Base-by-base conservation (phyloP, 2,888 invertebrate genomes). In the Drosophila prolongata region DNA sequence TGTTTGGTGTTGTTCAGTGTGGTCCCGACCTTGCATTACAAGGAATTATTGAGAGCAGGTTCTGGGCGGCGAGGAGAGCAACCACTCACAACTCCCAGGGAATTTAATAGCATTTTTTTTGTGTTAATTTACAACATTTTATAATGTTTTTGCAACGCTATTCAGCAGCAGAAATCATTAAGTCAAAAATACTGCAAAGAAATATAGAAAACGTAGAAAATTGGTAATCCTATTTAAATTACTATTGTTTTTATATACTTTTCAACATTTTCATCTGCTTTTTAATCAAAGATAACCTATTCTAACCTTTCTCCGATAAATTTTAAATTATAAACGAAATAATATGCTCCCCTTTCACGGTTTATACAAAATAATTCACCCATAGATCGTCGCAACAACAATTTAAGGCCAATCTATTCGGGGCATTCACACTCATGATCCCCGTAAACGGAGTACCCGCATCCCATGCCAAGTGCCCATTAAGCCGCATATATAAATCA, bases 401-500 rank as follows among this genome's bases (percentile, higher is more conserved):
- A 47, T 57, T 67, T 67, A 56, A 67, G 58, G 49, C 58, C 49
- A 30, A 30, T 68, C 24, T 37, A 37, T 8, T 14, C 46, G 16
- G 30, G 19, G 16, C 57, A 68, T 61, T 68, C 68, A 68, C 73
- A 72, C 73, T 58, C 50, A 24, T 43, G 24, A 44, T 52, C 34
- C 6, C 19, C 61, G 27, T 37, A 16, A 16, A 16, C 38, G 38
- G 38, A 40, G 44, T 71, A 13, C 68, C 73, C 64, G 64, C 73
- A 68, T 73, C 64, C 65, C 76, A 75, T 68, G 70, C 64, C 68
- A 72, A 72, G 78, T 73, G 70, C 69, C 83, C 77, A 84, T 89
- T 82, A 78, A 74, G 61, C 78, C 58, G 77, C 77, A 79, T 55
- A 79, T 79, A 85, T 89, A 85, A 85, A 85, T 89, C 89, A 85